These are phyloP conservation scores for Drosophila rhopaloa DNA, from an alignment of 1,140 invertebrate species.

Conservation along the genomic window DNA sequence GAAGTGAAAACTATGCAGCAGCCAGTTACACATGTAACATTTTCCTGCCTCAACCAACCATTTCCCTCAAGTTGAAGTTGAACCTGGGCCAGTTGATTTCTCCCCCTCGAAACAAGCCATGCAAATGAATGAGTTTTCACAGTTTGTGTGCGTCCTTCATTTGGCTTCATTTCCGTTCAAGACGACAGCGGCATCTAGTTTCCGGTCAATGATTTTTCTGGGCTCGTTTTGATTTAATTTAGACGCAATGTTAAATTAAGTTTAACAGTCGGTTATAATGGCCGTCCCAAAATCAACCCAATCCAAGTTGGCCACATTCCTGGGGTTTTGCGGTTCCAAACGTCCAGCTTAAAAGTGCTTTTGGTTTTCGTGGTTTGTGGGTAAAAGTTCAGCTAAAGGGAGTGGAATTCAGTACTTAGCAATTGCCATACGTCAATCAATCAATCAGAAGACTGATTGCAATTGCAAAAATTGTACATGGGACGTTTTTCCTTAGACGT, in stretches of 20 bases:
- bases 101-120: conserved; percentile 9
- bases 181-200: conserved; percentile 38
- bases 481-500: neutral
- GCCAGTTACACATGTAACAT: conserved; percentile 16
- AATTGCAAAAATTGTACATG: neutral
- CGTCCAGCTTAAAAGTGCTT: neutral
- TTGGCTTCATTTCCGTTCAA: conserved; percentile 50
- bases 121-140: conserved; percentile 31
- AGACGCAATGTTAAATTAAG: conserved; percentile 35
- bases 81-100: conserved; percentile 17
- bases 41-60: conserved; percentile 4
- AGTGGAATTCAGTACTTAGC: conserved; percentile 4
- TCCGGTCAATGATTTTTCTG: conserved; percentile 30
- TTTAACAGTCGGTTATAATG: conserved; percentile 23
- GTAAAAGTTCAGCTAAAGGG: conserved; percentile 4
- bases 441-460: conserved; percentile 1
- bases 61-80: conserved; percentile 34
- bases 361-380: neutral
- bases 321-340: conserved; percentile 18
- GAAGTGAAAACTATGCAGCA: conserved; percentile 41
- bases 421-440: conserved; percentile 10
- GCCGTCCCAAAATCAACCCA: neutral
- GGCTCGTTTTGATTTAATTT: conserved; percentile 36
- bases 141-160: conserved; percentile 29
- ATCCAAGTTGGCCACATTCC: conserved; percentile 3